Base-by-base conservation (phyloP, 1,140 invertebrate genomes). In the Chrysomallon squamiferum region DNA sequence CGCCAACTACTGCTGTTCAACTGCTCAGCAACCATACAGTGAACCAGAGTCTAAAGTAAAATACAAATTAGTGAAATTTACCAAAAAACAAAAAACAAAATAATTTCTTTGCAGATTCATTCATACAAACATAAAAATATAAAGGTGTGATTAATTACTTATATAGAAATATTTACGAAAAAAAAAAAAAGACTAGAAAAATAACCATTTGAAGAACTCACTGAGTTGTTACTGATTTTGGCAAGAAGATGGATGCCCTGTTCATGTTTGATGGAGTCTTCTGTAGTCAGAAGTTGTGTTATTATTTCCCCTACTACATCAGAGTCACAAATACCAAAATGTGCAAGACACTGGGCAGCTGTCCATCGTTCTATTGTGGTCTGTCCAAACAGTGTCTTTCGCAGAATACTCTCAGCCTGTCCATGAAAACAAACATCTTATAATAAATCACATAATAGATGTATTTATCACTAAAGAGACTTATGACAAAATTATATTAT, bases 1-100 rank as follows among this genome's bases (percentile, higher is more conserved):
- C 83, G 65, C 84, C 84, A 85, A 57, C 82, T 84, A 66, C 77
- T 79, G 50, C 80, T 83, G 72, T 85, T 85, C 2, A 85, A 60
- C 49, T 84, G 81, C 57, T 85, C 84, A 2, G 77, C 84, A 13
- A 84, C 73, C 82, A 85, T 82, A 18, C 76, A 80, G 49, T 85
- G 81, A 13, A 84, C 80, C 41, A 85, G 69, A 30, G 72, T 80
- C 84, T 84, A 61, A 32, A 70, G 71, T 61, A 43, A 47, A 47
- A 59, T 41, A 59, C 50, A 54, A 54, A 20, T 41, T 43, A 13
- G n/a, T 15, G n/a, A n/a, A n/a, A n/a, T n/a, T n/a, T n/a, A n/a
- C n/a, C n/a, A n/a, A n/a, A n/a, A n/a, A n/a, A n/a, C n/a, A n/a
- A n/a, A n/a, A n/a, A n/a, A n/a, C n/a, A n/a, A n/a, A n/a, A n/a